phyloP scores from a whole-genome alignment of 2,113 vertebrate species.

The Limnothrissa miodon region DNA sequence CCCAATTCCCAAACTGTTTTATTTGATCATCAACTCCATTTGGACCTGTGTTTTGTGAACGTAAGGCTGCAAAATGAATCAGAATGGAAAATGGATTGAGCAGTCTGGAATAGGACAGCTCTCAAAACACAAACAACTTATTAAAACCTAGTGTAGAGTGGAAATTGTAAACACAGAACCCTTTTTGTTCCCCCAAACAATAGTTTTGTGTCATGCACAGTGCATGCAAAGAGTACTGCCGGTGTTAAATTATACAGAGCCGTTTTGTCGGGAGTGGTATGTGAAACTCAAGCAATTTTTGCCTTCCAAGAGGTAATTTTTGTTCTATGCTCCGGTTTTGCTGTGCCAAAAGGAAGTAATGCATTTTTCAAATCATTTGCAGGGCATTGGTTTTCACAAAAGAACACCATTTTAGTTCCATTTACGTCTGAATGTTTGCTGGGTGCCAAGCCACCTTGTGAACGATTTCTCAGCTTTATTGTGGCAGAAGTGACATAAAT shows the following conservation, averaged over 20 bases:
- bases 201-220: neutral
- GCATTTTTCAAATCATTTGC: neutral
- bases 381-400: neutral
- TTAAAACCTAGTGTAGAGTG: neutral
- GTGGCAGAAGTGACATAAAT: neutral
- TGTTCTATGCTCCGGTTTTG: neutral
- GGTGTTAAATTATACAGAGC: neutral
- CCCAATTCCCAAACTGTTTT: neutral
- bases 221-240: neutral
- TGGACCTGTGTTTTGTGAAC: neutral
- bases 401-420: neutral
- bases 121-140: neutral
- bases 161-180: neutral
- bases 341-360: neutral
- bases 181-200: neutral
- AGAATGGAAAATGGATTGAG: neutral
- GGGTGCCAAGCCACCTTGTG: neutral
- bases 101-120: neutral
- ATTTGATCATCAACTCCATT: neutral
- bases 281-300: neutral
- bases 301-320: neutral
- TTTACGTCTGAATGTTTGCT: neutral
- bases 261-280: neutral
- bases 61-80: neutral
- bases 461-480: neutral